Evolutionary conservation across 2,113 vertebrate genomes (phyloP), one percentile per base, ranked within the genome.

Genomic region (Crypturellus undulatus): DNA sequence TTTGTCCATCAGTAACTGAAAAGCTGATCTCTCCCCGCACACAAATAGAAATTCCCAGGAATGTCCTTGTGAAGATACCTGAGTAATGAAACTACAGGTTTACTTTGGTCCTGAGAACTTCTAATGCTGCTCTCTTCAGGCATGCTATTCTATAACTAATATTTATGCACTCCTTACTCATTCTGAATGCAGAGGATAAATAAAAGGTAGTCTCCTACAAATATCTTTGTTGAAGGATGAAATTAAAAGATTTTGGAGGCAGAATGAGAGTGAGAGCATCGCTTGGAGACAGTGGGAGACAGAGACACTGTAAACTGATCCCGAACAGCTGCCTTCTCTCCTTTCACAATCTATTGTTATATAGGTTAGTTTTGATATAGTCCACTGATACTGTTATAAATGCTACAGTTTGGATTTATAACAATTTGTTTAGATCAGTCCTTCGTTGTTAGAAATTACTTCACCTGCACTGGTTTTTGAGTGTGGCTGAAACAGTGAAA

Each of bases 91-190:
- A 19, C 21, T 59, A 82, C 47, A 0, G 0, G 10, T 58, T 85
- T 73, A n/a, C 36, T 70, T 43, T n/a, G 47, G 51, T 26, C 36
- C 63, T 16, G 5, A 75, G 20, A 59, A 69, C 21, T 70, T 67
- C 52, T 51, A 36, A 32, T 10, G 22, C 26, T 28, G 10, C 43
- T 70, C 56, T 63, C 25, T 58, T 71, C 45, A 80, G 80, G 17
- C 45, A 67, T 28, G 40, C 12, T 92, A 84, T 81, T 92, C 86
- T 87, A 94, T 32, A 87, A 32, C 49, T 84, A 81, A 79, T 92
- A 93, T 92, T 84, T 87, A 75, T 45, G 45, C 38, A 60, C 38
- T 75, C 62, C 75, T 92, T 93, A 91, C 36, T 63, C 34, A 87
- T 87, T 91, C 51, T 81, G 51, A 89, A 62, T 18, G 17, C 28